Percentiles rank a stretch among this genome's conserved stretches.
Evolutionary conservation across 2,797 vertebrate species (phyloP).

Genomic region (Helostoma temminkii): DNA sequence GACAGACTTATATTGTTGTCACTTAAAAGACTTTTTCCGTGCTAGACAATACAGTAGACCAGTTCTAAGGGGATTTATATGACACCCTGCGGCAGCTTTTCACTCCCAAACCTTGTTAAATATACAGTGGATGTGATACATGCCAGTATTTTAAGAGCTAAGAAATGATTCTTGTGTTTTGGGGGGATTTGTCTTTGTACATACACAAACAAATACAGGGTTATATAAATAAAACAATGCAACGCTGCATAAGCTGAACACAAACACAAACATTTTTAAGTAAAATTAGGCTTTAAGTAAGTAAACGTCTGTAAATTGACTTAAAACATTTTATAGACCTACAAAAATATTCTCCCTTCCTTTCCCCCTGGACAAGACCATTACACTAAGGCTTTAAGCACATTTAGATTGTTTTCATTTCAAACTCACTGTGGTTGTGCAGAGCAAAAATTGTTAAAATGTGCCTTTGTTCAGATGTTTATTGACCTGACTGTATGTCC

Average conservation of each 20-base stretch:
- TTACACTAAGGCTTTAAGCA: not conserved
- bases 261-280: no score
- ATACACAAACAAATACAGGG: no score
- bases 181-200: no score
- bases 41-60: not conserved
- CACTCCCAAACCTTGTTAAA: not conserved
- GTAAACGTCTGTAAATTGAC: not conserved
- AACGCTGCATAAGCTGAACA: no score
- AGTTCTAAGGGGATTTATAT: not conserved
- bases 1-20: conserved; percentile 1
- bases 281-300: no score
- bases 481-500: not conserved
- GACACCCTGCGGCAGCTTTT: not conserved
- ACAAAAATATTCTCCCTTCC: not conserved
- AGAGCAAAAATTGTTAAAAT: not conserved
- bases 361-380: no score
- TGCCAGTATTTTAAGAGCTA: no score
- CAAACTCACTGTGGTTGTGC: not conserved
- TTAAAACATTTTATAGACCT: not conserved
- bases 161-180: no score
- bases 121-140: not conserved
- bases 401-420: not conserved
- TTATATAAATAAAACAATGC: no score
- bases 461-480: not conserved
- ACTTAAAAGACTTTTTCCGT: not conserved